Conservation (phyloP, 1,140 invertebrate species). For the Habropoda laboriosa region DNA sequence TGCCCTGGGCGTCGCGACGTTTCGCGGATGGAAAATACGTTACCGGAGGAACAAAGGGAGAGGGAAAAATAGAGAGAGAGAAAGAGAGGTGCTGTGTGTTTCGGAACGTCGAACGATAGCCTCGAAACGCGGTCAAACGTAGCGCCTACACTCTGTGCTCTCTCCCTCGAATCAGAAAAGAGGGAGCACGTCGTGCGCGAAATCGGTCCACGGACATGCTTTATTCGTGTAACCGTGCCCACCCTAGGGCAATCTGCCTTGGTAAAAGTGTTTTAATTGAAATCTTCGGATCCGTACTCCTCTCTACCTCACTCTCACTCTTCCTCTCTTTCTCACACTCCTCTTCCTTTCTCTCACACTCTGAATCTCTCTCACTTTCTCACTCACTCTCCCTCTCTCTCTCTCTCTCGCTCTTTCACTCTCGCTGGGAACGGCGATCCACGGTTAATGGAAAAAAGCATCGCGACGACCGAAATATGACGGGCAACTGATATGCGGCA, state of each 20-base stretch:
- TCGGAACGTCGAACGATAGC: slow-evolving; percentile 31
- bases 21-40: slow-evolving; percentile 59
- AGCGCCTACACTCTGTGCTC: too few species aligned
- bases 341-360: too few species aligned
- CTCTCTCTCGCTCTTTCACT: neutral
- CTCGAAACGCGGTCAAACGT: slow-evolving; percentile 39
- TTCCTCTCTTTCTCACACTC: neutral
- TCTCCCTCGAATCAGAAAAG: neutral
- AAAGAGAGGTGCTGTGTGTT: slow-evolving; percentile 20
- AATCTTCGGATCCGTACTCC: slow-evolving; percentile 26
- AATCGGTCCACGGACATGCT: slow-evolving; percentile 38
- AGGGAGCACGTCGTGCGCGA: slow-evolving; percentile 38
- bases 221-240: slow-evolving; percentile 15
- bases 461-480: slow-evolving; percentile 18
- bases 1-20: slow-evolving; percentile 50
- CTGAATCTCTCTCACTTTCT: too few species aligned
- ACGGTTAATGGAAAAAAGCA: slow-evolving; percentile 39
- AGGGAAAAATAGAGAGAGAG: too few species aligned
- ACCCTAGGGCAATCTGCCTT: slow-evolving; percentile 22
- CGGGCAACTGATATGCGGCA: slow-evolving; percentile 11
- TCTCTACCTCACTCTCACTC: too few species aligned
- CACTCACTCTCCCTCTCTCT: too few species aligned
- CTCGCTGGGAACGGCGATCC: neutral
- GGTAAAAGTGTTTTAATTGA: slow-evolving; percentile 50
- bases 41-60: too few species aligned